Percentiles rank a stretch among this genome's conserved stretches.
Evolutionary conservation across 53 echinoderm and acorn worm genomes (phyloP).

Genomic region (Arbacia lixula): DNA sequence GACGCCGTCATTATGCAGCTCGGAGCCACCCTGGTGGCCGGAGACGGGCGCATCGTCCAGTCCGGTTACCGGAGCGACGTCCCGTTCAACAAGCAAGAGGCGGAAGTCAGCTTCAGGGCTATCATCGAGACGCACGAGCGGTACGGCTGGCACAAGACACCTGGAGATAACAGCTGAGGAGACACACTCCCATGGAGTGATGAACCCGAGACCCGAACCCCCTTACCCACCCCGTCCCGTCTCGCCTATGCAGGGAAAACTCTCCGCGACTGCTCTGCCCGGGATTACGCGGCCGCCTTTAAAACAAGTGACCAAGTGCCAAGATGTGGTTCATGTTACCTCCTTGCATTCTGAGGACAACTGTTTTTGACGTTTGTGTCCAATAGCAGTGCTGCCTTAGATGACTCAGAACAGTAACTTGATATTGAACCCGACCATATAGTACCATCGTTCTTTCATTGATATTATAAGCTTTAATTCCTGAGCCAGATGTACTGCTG

Average conservation of each 20-base stretch:
- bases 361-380: too few species aligned
- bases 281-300: too few species aligned
- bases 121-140: slow-evolving; percentile 78
- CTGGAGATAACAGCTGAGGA: slow-evolving; percentile 77
- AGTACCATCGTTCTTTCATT: too few species aligned
- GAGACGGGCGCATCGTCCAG: slow-evolving; percentile 69
- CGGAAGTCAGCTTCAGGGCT: slow-evolving; percentile 69
- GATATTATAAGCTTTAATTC: too few species aligned
- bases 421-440: too few species aligned
- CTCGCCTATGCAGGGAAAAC: background rate
- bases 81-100: slow-evolving; percentile 76
- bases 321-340: too few species aligned
- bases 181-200: background rate
- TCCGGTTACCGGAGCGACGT: slow-evolving; percentile 65
- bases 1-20: slow-evolving; percentile 83
- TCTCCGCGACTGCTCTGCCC: background rate
- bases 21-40: slow-evolving; percentile 77
- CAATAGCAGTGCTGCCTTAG: too few species aligned
- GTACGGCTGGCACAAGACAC: slow-evolving; percentile 75
- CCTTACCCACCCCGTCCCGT: background rate
- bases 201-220: background rate
- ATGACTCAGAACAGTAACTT: too few species aligned
- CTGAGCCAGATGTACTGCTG: too few species aligned
- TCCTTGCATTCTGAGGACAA: too few species aligned
- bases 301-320: too few species aligned